Conservation (phyloP, 2,113 vertebrate species). For the Rhodinocichla rosea region DNA sequence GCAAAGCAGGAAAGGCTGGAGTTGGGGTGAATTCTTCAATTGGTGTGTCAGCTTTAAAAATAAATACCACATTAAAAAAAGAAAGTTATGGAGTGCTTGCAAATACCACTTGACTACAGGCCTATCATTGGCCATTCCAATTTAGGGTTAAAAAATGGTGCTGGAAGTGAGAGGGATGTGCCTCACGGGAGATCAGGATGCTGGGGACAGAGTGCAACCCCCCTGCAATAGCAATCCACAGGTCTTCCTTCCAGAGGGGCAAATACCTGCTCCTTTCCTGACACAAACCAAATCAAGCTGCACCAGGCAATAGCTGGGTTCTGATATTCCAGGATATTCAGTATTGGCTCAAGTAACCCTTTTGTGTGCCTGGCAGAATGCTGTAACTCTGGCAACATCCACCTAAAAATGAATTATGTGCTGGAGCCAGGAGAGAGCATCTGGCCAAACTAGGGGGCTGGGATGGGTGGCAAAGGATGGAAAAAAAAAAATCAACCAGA, state of each 20-base stretch:
- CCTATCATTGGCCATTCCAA: neutral
- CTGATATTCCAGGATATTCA: neutral
- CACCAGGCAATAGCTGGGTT: neutral
- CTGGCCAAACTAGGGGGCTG: neutral
- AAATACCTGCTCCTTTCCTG: neutral
- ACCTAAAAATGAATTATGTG: neutral
- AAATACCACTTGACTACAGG: constrained; percentile 29
- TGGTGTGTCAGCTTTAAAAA: constrained; percentile 89
- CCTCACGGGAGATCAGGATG: neutral
- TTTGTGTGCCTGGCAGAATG: neutral
- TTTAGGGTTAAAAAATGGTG: neutral
- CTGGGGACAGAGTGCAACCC: neutral
- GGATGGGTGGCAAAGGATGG: neutral
- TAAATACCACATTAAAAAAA: constrained; percentile 33
- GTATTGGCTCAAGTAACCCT: neutral
- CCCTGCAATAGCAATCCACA: neutral
- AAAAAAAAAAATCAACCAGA: neutral
- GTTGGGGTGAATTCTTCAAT: constrained; percentile 99
- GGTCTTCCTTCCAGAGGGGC: neutral
- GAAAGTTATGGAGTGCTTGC: constrained; percentile 24
- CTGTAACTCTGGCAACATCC: neutral
- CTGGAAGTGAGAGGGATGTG: neutral
- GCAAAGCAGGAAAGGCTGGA: constrained; percentile 94
- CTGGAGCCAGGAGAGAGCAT: neutral
- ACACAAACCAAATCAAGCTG: neutral